A percentile compares a stretch with the other conserved stretches of the same genome.
These are phyloP conservation scores for Hippocampus guttulatus DNA, from an alignment of 2,113 vertebrate genomes.

Conservation along the genomic window DNA sequence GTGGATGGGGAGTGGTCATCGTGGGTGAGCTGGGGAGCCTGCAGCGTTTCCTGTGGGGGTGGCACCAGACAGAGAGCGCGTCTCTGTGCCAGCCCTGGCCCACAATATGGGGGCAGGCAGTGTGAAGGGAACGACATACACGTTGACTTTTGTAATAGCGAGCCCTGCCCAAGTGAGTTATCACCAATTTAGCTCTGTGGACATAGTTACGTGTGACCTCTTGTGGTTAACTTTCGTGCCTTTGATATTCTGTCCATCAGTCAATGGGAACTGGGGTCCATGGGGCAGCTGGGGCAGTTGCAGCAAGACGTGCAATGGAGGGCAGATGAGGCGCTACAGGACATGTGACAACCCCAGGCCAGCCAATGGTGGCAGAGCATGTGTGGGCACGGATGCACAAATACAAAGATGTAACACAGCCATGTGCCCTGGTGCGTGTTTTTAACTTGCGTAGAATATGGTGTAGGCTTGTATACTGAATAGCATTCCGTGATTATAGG, in stretches of 20 bases:
- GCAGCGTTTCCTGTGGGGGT: slow-evolving; percentile 87
- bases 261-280: slow-evolving; percentile 86
- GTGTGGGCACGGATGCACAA: slow-evolving; percentile 85
- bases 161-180: slow-evolving; percentile 88
- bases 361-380: slow-evolving; percentile 82
- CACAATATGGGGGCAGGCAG: slow-evolving; percentile 79
- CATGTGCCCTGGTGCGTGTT: slow-evolving; percentile 79
- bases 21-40: slow-evolving; percentile 88
- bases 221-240: neutral
- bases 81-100: slow-evolving; percentile 81
- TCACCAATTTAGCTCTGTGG: neutral
- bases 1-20: slow-evolving; percentile 90
- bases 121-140: slow-evolving; percentile 88
- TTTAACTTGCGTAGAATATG: neutral
- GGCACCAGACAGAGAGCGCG: slow-evolving; percentile 84
- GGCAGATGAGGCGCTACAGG: slow-evolving; percentile 84
- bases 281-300: slow-evolving; percentile 92
- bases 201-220: neutral
- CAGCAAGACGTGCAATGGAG: slow-evolving; percentile 85
- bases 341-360: slow-evolving; percentile 87
- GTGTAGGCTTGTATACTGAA: neutral
- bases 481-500: neutral
- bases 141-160: slow-evolving; percentile 89
- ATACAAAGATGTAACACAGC: slow-evolving; percentile 80
- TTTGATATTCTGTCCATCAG: slow-evolving; percentile 58